Percentiles rank a stretch among this genome's conserved stretches.
Conservation (phyloP, 2,113 vertebrate genomes). For the Solea senegalensis region DNA sequence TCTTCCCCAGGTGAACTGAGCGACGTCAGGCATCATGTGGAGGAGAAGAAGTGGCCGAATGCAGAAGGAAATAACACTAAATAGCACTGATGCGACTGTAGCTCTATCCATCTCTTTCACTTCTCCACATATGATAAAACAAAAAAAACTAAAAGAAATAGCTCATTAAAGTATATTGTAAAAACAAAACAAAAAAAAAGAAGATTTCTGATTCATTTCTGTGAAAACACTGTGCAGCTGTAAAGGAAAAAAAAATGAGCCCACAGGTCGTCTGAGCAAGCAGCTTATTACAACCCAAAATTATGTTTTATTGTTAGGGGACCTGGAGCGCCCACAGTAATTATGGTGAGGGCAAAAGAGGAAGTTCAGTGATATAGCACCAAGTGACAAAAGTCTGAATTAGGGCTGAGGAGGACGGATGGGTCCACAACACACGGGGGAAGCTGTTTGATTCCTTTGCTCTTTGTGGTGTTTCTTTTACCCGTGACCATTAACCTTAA, state of each 20-base stretch:
- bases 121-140: background rate
- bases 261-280: background rate
- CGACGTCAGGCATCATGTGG: background rate
- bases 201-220: background rate
- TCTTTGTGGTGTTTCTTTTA: background rate
- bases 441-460: background rate
- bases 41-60: background rate
- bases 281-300: constrained; percentile 12
- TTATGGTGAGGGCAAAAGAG: background rate
- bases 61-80: background rate
- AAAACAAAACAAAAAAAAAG: no score
- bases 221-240: background rate
- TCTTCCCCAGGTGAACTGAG: background rate
- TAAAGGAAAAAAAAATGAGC: background rate
- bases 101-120: background rate
- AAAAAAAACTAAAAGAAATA: background rate
- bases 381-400: background rate
- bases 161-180: no score
- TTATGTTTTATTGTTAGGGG: constrained; percentile 6
- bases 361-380: background rate
- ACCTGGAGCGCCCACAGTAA: constrained; percentile 6
- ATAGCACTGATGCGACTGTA: background rate
- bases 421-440: background rate
- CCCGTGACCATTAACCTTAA: background rate
- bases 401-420: background rate